Base-by-base conservation (phyloP, 2,113 vertebrate species). In the Neolamprologus modestus region DNA sequence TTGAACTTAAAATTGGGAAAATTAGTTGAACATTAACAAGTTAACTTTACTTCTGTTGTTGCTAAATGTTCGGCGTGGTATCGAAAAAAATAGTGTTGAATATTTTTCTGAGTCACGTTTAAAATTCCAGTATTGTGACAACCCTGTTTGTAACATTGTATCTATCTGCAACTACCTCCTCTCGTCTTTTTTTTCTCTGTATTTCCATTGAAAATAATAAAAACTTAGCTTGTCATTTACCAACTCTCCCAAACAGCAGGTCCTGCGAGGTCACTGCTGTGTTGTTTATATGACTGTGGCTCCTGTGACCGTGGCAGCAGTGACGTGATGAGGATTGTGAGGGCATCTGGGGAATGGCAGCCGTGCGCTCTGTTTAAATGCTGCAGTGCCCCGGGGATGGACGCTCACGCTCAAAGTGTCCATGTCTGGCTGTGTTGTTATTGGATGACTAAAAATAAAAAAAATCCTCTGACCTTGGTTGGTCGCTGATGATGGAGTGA, bases 401-500 rank as follows among this genome's bases (percentile, higher is more conserved):
- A 85, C 10, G 21, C 82, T 87, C 89, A 82, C 14, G 19, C 86
- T 84, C 85, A 87, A 33, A 90, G 91, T 90, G 90, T 91, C 55
- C 63, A 13, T 91, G 93, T 90, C 78, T 35, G 85, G 35, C 84
- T 88, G 88, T 92, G 89, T 88, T 94, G 84, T 91, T 91, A 92
- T 83, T 89, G 84, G 89, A 24, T 4, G 11, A 84, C 88, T 93
- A 94, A 92, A 94, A 95, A 94, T 90, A 28, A 73, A 45, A 76
- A 47, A 47, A 92, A 89, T 87, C 42, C 86, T 82, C 73, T 91
- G 92, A 94, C 95, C 92, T 94, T 95, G 93, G 84, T 83, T 79
- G 79, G 42, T 71, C 5, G 3, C 61, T 61, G 87, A 81, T 94
- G 92, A 90, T 82, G 57, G 52, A 57, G 53, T 26, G 81, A 85